phyloP scores from a whole-genome alignment of 2,888 invertebrate genomes.

The Mylabris sibirica region DNA sequence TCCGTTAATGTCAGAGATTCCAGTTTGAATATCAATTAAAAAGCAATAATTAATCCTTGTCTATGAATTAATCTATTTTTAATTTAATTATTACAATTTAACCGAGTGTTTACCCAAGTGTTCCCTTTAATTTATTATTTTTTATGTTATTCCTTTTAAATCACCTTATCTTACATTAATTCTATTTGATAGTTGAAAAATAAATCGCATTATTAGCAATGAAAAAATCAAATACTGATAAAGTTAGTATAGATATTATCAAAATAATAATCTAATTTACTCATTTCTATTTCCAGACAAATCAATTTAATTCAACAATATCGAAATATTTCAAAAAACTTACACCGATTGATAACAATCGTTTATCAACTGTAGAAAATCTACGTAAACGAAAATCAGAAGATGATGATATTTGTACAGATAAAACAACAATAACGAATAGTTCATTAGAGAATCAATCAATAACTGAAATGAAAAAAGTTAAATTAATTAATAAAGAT shows the following conservation, averaged over 20 bases:
- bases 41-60: neutral
- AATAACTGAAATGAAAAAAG: neutral
- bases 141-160: neutral
- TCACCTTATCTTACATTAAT: neutral
- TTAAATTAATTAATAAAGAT: neutral
- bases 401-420: neutral
- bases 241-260: neutral
- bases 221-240: neutral
- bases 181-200: neutral
- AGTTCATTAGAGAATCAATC: neutral
- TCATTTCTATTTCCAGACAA: neutral
- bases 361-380: neutral
- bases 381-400: neutral
- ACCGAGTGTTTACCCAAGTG: too few relatives aligned
- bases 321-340: neutral
- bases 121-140: neutral
- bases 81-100: neutral
- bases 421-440: neutral
- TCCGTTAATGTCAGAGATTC: neutral
- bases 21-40: neutral
- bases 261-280: neutral
- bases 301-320: neutral
- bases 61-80: neutral
- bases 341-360: neutral
- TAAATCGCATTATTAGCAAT: neutral